Percentiles rank a stretch among this genome's conserved stretches.
These are phyloP conservation scores for Metridium senile DNA, from an alignment of 92 coral and sea anemone species.

Conservation along the genomic window DNA sequence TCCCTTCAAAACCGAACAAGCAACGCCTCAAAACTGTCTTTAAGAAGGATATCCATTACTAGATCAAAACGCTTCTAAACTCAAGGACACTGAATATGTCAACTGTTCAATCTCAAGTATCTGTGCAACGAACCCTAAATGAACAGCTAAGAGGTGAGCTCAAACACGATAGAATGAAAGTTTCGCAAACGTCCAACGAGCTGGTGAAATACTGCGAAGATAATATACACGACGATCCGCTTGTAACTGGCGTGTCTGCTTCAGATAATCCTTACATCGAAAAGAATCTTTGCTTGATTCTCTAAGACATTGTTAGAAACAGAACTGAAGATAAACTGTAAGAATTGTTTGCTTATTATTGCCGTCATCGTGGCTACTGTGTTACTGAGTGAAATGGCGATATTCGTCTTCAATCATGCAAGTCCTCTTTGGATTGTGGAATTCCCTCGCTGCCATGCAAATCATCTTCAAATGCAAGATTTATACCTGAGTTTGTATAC, in stretches of 20 bases:
- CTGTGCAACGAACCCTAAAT: constrained; percentile 25
- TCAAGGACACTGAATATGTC: constrained; percentile 24
- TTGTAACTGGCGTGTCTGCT: constrained; percentile 34
- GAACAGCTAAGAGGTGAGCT: constrained; percentile 39
- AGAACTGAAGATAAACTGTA: constrained; percentile 26
- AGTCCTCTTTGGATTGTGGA: constrained; percentile 15
- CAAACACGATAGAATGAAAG: constrained; percentile 36
- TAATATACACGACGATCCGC: constrained; percentile 30
- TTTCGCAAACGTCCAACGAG: constrained; percentile 38
- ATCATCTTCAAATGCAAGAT: not conserved
- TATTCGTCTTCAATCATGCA: not conserved
- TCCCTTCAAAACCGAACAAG: no score
- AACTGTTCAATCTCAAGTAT: constrained; percentile 36
- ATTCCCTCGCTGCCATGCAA: constrained; percentile 2
- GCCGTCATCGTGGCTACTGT: not conserved
- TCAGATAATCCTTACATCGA: constrained; percentile 37
- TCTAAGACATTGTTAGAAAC: constrained; percentile 2
- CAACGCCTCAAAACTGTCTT: no score
- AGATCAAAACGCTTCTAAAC: no score
- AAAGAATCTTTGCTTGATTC: constrained; percentile 28
- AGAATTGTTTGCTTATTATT: not conserved
- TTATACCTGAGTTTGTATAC: not conserved
- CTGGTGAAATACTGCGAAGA: constrained; percentile 40
- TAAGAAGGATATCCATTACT: no score
- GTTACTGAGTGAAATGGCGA: not conserved